Conservation (phyloP, 2,888 invertebrate genomes). For the Acanthoscelides obtectus region DNA sequence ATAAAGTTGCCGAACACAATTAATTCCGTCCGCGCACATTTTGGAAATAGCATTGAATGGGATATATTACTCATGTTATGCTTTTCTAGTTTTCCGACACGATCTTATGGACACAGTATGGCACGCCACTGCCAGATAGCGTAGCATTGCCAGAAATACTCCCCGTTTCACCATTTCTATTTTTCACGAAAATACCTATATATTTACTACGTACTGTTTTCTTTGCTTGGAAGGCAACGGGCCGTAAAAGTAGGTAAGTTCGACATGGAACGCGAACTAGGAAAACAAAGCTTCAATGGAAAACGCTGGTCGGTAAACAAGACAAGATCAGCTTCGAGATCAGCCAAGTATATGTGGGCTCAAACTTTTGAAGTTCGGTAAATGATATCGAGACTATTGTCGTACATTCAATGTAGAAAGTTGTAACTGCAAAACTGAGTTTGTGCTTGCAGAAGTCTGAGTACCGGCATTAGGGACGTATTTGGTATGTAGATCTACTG, state of each 20-base stretch:
- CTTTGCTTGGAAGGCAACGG: not conserved
- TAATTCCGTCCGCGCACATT: no score
- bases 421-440: not conserved
- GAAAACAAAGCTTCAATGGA: not conserved
- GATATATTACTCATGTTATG: no score
- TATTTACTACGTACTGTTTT: not conserved
- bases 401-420: not conserved
- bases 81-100: no score
- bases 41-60: no score
- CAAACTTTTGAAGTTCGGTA: not conserved
- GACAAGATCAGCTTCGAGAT: not conserved
- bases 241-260: not conserved
- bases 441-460: not conserved
- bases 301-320: not conserved
- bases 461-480: not conserved
- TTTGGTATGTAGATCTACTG: no score
- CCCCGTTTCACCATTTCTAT: not conserved
- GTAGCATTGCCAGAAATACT: not conserved
- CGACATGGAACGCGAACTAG: not conserved
- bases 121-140: not conserved
- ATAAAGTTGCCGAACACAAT: no score
- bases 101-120: no score
- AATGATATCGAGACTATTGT: not conserved
- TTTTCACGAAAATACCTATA: not conserved
- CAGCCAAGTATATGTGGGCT: not conserved